A percentile compares a stretch with the other conserved stretches of the same genome.
Evolutionary conservation across 2,113 vertebrate species (phyloP).

Genomic region (Seriola aureovittata): DNA sequence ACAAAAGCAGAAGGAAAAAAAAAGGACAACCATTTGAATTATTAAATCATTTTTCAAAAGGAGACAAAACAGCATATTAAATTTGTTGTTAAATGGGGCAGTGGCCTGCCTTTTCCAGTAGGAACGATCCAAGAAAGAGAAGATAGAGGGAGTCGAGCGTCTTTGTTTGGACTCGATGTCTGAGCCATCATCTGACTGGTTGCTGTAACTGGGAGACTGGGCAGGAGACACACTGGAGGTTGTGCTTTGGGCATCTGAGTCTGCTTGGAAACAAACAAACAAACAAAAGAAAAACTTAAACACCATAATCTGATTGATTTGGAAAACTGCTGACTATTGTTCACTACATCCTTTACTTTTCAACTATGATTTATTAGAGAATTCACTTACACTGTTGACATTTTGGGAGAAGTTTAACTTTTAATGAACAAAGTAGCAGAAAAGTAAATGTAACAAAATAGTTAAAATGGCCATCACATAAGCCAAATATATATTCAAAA

Average conservation of each 20-base stretch:
- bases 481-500: no score
- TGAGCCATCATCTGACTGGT: conserved; percentile 87
- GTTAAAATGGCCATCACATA: no score
- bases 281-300: conserved; percentile 12
- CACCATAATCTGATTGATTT: background rate
- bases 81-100: background rate
- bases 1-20: background rate
- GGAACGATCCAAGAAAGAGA: conserved; percentile 87
- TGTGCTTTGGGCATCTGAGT: conserved; percentile 87
- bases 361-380: background rate
- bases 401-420: background rate
- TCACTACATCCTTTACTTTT: background rate
- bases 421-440: background rate
- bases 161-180: conserved; percentile 86
- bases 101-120: conserved; percentile 85
- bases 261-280: conserved; percentile 62
- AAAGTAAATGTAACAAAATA: background rate
- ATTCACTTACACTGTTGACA: background rate
- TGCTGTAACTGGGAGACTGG: conserved; percentile 88
- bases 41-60: background rate
- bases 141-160: conserved; percentile 79
- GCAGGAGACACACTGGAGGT: conserved; percentile 87
- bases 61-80: fast-evolving
- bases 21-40: background rate
- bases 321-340: background rate